Percentiles rank a stretch among this genome's conserved stretches.
Evolutionary conservation across 2,888 invertebrate species (phyloP).

Genomic region (Euproctis similis): DNA sequence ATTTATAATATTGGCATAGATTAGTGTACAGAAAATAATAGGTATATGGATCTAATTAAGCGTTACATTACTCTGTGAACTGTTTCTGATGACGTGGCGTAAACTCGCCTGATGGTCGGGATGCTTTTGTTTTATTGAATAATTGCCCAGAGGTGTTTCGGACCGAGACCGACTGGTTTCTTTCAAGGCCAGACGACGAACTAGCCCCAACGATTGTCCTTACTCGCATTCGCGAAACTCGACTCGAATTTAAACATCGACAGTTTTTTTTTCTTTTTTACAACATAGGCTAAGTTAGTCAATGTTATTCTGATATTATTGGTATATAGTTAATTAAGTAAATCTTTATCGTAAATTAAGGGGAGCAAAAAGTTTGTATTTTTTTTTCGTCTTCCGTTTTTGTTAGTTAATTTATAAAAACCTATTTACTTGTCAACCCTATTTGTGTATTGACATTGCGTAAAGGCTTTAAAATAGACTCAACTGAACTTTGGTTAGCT

Average conservation of each 20-base stretch:
- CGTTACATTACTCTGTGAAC: slow-evolving; percentile 51
- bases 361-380: no score
- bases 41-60: no score
- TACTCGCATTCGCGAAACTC: slow-evolving; percentile 39
- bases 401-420: no score
- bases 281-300: slow-evolving; percentile 11
- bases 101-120: slow-evolving; percentile 51
- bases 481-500: no score
- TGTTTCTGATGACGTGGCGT: slow-evolving; percentile 55
- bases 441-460: no score
- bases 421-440: no score
- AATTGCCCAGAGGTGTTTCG: slow-evolving; percentile 73
- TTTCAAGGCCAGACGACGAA: slow-evolving; percentile 73
- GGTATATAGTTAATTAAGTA: no score
- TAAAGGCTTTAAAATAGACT: no score
- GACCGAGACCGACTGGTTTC: slow-evolving; percentile 70
- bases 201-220: slow-evolving; percentile 52
- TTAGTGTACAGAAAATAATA: no score
- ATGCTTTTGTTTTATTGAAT: slow-evolving; percentile 75
- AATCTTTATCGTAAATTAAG: no score
- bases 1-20: no score
- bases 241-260: slow-evolving; percentile 25
- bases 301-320: slow-evolving; percentile 21
- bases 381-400: no score
- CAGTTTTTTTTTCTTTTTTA: slow-evolving; percentile 16